A percentile compares a stretch with the other conserved stretches of the same genome.
These are phyloP conservation scores for Tetragonula clypearis DNA, from an alignment of 1,140 invertebrate genomes.

Conservation along the genomic window DNA sequence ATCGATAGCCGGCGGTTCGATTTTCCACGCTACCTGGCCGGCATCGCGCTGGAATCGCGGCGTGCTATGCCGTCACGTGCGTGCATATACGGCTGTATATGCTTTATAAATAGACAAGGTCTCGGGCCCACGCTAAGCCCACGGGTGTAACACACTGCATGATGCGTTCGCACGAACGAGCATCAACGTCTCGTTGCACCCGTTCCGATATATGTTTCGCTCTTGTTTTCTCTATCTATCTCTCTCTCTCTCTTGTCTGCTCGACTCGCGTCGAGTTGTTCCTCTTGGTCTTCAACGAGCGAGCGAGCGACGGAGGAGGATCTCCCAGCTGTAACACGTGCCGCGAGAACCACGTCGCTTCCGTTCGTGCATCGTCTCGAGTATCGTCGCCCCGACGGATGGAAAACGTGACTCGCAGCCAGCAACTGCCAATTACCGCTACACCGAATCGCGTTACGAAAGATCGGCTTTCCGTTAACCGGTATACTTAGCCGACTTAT, in stretches of 20 bases:
- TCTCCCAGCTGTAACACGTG: conserved; percentile 13
- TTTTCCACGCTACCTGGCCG: conserved; percentile 33
- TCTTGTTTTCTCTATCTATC: conserved; percentile 27
- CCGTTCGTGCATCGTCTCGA: not conserved
- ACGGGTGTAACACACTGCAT: conserved; percentile 46
- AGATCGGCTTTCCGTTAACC: not conserved
- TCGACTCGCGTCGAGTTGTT: not conserved
- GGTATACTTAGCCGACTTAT: not conserved
- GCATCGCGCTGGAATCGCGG: conserved; percentile 3
- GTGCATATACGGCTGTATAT: conserved; percentile 27
- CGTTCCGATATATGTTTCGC: conserved; percentile 62
- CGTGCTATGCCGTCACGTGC: not conserved
- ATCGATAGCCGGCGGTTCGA: conserved; percentile 11
- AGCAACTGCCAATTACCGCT: not conserved
- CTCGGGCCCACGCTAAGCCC: conserved; percentile 69
- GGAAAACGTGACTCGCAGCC: conserved; percentile 13
- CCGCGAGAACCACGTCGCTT: not conserved
- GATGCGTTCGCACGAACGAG: conserved; percentile 13
- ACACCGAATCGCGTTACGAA: not conserved
- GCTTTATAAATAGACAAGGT: conserved; percentile 74
- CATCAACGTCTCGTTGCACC: conserved; percentile 53
- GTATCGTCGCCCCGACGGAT: not conserved
- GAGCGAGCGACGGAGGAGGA: not conserved
- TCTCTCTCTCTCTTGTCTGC: not conserved
- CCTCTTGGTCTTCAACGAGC: not conserved